phyloP scores from a whole-genome alignment of 1,140 invertebrate genomes.

The Pteromalus puparum region DNA sequence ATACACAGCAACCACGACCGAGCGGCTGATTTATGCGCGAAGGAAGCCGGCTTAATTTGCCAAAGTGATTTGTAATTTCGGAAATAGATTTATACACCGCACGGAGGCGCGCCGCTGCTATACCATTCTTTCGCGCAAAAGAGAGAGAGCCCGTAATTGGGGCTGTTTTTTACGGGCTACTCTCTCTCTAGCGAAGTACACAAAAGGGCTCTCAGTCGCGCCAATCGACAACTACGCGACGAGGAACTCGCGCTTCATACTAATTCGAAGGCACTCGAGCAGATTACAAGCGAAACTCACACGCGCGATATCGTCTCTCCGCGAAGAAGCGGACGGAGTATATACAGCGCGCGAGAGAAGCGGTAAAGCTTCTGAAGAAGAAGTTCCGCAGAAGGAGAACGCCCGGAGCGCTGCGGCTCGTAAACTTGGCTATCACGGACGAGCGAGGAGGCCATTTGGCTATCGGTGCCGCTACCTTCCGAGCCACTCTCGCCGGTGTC shows the following conservation, averaged over 20 bases:
- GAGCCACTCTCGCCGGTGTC: neutral
- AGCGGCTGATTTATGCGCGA: constrained; percentile 27
- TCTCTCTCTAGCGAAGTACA: neutral
- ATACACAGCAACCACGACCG: neutral
- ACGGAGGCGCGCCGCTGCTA: neutral
- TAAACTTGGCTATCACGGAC: constrained; percentile 37
- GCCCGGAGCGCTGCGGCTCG: constrained; percentile 23
- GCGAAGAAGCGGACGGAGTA: neutral
- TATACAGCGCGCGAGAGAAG: neutral
- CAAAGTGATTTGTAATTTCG: constrained; percentile 50
- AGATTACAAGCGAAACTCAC: constrained; percentile 28
- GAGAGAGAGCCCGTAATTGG: constrained; percentile 15
- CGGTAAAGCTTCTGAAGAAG: neutral
- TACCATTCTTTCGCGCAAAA: neutral
- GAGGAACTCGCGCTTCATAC: neutral
- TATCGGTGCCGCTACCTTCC: constrained; percentile 11
- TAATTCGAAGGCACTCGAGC: neutral
- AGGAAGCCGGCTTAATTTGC: constrained; percentile 45
- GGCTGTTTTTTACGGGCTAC: neutral
- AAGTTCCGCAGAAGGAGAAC: neutral
- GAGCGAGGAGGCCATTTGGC: constrained; percentile 35
- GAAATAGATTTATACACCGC: constrained; percentile 26
- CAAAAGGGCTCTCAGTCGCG: no score
- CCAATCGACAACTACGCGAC: neutral
- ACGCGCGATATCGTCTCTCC: neutral